Evolutionary conservation across 1,140 invertebrate species (phyloP).

Genomic region (Phenacoccus solenopsis): DNA sequence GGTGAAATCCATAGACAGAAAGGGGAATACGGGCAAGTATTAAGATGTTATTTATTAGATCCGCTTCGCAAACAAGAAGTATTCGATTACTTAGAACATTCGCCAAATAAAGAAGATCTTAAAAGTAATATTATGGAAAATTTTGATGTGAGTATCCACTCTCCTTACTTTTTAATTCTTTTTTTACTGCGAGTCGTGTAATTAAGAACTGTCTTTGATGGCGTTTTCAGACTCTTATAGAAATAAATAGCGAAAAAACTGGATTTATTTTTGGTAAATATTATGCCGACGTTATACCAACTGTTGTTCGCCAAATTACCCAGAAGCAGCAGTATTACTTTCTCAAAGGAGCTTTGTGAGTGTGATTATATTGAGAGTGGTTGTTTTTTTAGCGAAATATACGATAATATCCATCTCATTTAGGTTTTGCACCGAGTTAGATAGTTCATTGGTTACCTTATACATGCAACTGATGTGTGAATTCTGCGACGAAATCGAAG

Average conservation of each 20-base stretch:
- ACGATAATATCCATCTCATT: too few relatives aligned
- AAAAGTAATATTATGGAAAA: constrained; percentile 22
- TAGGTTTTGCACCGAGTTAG: constrained; percentile 4
- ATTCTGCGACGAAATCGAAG: constrained; percentile 17
- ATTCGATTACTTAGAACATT: constrained; percentile 27
- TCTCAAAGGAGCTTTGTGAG: constrained; percentile 23
- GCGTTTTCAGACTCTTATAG: constrained; percentile 25
- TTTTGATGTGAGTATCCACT: constrained; percentile 24
- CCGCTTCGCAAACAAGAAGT: constrained; percentile 36
- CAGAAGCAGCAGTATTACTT: constrained; percentile 18
- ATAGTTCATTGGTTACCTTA: constrained; percentile 16
- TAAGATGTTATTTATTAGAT: constrained; percentile 46
- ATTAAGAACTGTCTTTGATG: background rate
- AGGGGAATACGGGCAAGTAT: constrained; percentile 41
- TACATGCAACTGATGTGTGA: constrained; percentile 23
- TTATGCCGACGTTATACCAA: background rate
- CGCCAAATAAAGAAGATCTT: constrained; percentile 23
- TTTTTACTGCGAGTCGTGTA: background rate
- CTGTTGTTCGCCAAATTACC: constrained; percentile 8
- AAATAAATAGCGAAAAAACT: constrained; percentile 25
- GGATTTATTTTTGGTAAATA: constrained; percentile 25
- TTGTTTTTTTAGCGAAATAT: too few relatives aligned
- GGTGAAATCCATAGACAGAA: constrained; percentile 45
- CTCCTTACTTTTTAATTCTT: background rate
- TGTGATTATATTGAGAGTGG: background rate